Conservation (phyloP, 2,797 vertebrate genomes). For the Danionella dracula region DNA sequence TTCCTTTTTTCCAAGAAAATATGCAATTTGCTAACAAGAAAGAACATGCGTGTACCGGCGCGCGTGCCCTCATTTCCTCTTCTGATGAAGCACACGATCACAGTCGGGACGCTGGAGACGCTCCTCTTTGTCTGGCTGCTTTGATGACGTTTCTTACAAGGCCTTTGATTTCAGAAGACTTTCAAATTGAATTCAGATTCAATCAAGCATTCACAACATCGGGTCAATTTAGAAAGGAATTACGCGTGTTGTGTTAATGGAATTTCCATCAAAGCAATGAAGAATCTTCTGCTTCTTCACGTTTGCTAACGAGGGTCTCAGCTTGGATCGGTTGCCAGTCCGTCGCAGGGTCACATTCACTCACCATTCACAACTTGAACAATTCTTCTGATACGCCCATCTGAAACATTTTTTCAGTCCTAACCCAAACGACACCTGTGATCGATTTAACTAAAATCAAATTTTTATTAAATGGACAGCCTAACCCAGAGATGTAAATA, state of each 20-base stretch:
- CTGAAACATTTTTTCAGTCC: no score
- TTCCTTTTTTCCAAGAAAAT: slow-evolving; percentile 43
- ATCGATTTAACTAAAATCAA: no score
- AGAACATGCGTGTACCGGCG: slow-evolving; percentile 13
- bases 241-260: background rate
- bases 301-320: no score
- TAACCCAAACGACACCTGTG: no score
- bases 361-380: no score
- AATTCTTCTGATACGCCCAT: no score
- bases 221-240: slow-evolving; percentile 6
- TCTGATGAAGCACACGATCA: slow-evolving; percentile 40
- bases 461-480: no score
- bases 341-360: no score
- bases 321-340: no score
- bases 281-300: no score
- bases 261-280: no score
- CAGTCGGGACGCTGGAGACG: slow-evolving; percentile 11
- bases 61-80: slow-evolving; percentile 14
- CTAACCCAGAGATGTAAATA: no score
- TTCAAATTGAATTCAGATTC: slow-evolving; percentile 26
- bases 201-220: background rate
- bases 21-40: slow-evolving; percentile 40
- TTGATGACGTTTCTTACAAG: slow-evolving; percentile 38
- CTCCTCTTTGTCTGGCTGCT: slow-evolving; percentile 37
- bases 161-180: slow-evolving; percentile 37